Evolutionary conservation across 2,797 vertebrate species (phyloP).

Genomic region (Catamblyrhynchus diadema): DNA sequence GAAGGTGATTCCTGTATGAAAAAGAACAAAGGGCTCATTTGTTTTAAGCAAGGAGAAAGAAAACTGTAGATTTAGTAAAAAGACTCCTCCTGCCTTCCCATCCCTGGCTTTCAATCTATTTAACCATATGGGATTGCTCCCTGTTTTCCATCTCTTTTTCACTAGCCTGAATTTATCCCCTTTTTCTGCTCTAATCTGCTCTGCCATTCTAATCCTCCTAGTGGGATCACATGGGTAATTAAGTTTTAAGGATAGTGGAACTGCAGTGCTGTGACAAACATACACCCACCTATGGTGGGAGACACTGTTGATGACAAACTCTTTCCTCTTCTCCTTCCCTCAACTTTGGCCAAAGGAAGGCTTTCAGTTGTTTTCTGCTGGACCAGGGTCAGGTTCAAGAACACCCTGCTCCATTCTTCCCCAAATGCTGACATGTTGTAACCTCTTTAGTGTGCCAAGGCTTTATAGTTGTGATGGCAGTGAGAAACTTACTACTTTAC

Average conservation of each 20-base stretch:
- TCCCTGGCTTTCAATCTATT: not conserved
- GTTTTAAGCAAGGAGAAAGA: not conserved
- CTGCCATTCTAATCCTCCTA: not conserved
- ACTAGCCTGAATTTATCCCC: not conserved
- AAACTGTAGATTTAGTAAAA: not conserved
- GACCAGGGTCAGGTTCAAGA: not conserved
- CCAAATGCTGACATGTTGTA: not conserved
- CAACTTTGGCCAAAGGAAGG: not conserved
- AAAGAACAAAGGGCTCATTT: not conserved
- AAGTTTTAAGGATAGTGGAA: not conserved
- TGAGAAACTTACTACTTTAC: not conserved
- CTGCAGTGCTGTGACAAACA: not conserved
- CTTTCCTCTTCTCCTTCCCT: not conserved
- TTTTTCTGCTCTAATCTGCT: not conserved
- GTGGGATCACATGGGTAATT: not conserved
- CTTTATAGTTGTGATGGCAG: not conserved
- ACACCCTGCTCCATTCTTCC: rapidly evolving
- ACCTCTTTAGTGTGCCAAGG: not conserved
- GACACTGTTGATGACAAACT: not conserved
- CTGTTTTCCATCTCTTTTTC: not conserved
- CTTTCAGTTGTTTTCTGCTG: not conserved
- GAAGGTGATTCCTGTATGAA: not conserved
- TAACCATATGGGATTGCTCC: not conserved
- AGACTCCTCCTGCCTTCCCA: not conserved
- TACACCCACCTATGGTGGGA: not conserved